Percentiles rank a stretch among this genome's conserved stretches.
phyloP scores from a whole-genome alignment of 2,797 vertebrate species.

The Pseudomugil gertrudae region DNA sequence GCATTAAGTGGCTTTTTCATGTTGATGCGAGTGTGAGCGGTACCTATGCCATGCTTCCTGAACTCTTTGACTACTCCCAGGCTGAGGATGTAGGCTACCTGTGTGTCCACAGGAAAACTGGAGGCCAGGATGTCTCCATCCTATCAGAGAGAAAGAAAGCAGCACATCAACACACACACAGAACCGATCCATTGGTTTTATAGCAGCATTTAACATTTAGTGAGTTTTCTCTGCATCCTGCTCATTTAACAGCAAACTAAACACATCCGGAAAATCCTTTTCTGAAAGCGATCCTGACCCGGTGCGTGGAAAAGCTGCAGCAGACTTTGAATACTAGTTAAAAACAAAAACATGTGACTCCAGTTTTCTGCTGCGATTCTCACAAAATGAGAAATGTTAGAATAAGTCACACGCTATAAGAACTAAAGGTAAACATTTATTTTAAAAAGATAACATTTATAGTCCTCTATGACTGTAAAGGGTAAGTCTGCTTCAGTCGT shows the following conservation, averaged over 20 bases:
- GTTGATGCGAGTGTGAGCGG: too few species aligned
- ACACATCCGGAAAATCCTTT: slow-evolving; percentile 15
- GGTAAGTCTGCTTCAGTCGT: too few species aligned
- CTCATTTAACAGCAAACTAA: slow-evolving; percentile 16
- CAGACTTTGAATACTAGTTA: neutral
- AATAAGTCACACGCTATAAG: neutral
- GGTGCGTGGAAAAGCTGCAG: neutral
- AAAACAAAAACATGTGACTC: neutral
- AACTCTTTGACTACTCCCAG: slow-evolving; percentile 98
- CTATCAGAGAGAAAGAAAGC: slow-evolving; percentile 62
- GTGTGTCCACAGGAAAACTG: slow-evolving; percentile 95
- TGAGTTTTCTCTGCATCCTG: too few species aligned
- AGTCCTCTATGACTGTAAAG: too few species aligned
- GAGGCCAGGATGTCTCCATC: slow-evolving; percentile 99
- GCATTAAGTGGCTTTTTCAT: too few species aligned
- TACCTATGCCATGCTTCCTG: slow-evolving; percentile 98
- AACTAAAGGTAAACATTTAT: too few species aligned
- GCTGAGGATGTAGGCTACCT: slow-evolving; percentile 98
- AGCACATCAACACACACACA: neutral
- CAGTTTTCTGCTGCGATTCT: too few species aligned
- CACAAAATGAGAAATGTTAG: neutral
- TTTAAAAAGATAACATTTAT: too few species aligned
- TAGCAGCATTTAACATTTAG: too few species aligned
- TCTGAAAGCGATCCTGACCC: neutral
- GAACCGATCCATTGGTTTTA: too few species aligned